Evolutionary conservation across 2,888 invertebrate genomes (phyloP), one percentile per base, ranked within the genome.

Genomic region (Alentia gelatinosa): DNA sequence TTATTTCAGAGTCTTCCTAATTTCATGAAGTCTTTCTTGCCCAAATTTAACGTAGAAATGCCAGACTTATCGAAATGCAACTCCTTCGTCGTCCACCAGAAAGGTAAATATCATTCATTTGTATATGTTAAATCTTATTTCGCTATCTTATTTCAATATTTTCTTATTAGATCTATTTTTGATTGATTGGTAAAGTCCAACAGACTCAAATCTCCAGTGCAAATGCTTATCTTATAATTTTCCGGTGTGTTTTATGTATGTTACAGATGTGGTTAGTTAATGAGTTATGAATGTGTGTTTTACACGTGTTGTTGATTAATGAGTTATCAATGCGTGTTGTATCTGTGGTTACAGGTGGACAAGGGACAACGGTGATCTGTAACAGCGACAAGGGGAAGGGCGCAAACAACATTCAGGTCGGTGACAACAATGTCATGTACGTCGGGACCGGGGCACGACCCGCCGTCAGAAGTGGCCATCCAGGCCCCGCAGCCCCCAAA

Each of bases 351-450:
- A 3, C 39, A 79, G 79, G 23, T 39, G 79, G n/a, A 4, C 0
- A 37, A 37, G 79, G 79, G 15, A 35, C 37, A 15, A 79, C 79
- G 0, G 79, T 79, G 5, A 79, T 79, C 79, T 23, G 1, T 4
- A 79, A 79, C 33, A n/a, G 30, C 30, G 68, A 68, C 5, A 39
- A 79, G 23, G 15, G 37, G 35, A 79, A 79, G 39, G 37, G 37
- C n/a, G 15, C 35, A 12, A 79, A 79, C 79, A 79, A 39, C 26
- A 26, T 79, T 23, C 79, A 79, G 79, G 39, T 79, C 79, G 79
- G 79, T 1, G 39, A 79, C 37, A 79, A 79, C 79, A 79, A 79
- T 23, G 79, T 79, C 5, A 79, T 79, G 79, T n/a, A 79, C 79
- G 79, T 79, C 5, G 12, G 39, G 37, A 79, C n/a, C 1, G 79